Conservation (phyloP, 2,888 invertebrate genomes). For the Serrognathus titanus region DNA sequence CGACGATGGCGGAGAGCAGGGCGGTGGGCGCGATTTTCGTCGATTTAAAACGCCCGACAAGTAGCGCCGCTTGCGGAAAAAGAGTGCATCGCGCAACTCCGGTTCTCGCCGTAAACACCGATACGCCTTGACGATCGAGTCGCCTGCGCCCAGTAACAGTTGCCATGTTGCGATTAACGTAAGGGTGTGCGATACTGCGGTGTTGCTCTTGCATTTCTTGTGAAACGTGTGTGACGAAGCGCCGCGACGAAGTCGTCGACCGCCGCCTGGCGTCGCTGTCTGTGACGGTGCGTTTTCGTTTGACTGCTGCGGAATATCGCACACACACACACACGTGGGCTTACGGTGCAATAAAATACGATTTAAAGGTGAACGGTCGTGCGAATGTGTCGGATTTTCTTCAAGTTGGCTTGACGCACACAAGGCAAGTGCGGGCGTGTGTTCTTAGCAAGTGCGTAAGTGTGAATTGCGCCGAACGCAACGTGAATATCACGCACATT, state of each 20-base stretch:
- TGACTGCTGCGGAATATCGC: not conserved
- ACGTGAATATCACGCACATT: conserved; percentile 59
- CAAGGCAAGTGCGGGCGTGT: not conserved
- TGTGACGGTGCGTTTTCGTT: no score
- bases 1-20: no score
- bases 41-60: not conserved
- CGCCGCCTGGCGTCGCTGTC: no score
- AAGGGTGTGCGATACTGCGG: conserved; percentile 27
- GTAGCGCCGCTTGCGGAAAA: conserved; percentile 4
- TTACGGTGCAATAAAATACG: conserved; percentile 8
- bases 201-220: not conserved
- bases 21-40: no score
- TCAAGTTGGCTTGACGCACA: not conserved
- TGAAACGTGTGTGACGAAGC: not conserved
- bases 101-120: conserved; percentile 16
- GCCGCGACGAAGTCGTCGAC: not conserved
- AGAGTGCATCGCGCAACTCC: conserved; percentile 6
- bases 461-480: conserved; percentile 6
- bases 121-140: conserved; percentile 31
- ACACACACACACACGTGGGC: conserved; percentile 14
- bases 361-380: conserved; percentile 14
- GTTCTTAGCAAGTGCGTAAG: conserved; percentile 4
- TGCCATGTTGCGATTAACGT: conserved; percentile 45
- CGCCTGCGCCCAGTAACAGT: conserved; percentile 42
- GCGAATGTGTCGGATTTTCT: conserved; percentile 14